Evolutionary conservation across 2,797 vertebrate species (phyloP).

Genomic region (Poecilia picta): DNA sequence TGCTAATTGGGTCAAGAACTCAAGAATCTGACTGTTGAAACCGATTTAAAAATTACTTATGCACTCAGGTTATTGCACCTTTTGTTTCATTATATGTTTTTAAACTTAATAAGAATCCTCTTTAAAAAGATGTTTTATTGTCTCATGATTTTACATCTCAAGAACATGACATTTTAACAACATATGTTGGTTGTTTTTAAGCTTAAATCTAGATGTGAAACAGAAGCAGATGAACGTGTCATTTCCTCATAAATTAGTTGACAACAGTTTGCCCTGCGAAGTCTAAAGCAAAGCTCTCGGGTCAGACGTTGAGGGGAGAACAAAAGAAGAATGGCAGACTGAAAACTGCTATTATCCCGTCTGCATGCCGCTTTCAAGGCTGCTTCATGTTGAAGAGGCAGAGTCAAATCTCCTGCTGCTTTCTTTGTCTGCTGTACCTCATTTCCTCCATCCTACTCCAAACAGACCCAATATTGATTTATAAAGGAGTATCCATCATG

Average conservation of each 20-base stretch:
- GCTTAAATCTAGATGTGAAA: slow-evolving; percentile 1
- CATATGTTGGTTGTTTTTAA: background rate
- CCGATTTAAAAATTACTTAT: background rate
- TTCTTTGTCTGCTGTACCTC: slow-evolving; percentile 43
- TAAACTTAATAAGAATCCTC: background rate
- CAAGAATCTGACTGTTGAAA: background rate
- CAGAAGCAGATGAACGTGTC: slow-evolving; percentile 25
- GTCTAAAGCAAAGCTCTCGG: slow-evolving; percentile 19
- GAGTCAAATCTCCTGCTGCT: slow-evolving; percentile 31
- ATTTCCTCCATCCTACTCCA: slow-evolving; percentile 16
- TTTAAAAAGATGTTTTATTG: background rate
- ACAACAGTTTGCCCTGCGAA: slow-evolving; percentile 10
- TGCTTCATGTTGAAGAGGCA: slow-evolving; percentile 23
- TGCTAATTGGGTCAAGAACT: background rate
- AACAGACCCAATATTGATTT: slow-evolving; percentile 49
- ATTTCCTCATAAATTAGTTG: slow-evolving; percentile 25
- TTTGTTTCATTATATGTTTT: background rate
- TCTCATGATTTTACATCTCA: background rate
- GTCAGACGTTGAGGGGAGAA: background rate
- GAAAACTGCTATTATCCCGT: slow-evolving; percentile 47
- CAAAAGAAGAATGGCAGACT: slow-evolving; percentile 23
- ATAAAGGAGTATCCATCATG: slow-evolving; percentile 28
- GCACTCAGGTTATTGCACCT: background rate
- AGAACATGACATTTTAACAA: background rate
- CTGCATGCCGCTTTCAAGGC: slow-evolving; percentile 25